Evolutionary conservation across 2,888 invertebrate species (phyloP).

Genomic region (Acanthoscelides obtectus): DNA sequence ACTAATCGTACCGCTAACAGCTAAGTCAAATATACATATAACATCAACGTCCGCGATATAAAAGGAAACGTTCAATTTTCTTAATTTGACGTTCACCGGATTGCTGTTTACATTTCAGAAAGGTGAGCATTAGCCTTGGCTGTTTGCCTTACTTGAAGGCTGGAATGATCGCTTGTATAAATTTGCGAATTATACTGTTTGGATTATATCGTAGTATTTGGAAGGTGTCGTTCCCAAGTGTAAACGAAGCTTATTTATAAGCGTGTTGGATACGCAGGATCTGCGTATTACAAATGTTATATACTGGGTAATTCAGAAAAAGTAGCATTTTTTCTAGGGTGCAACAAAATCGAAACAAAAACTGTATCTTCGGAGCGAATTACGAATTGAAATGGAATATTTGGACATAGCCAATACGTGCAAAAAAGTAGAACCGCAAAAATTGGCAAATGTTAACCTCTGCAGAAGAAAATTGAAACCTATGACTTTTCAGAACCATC

Average conservation of each 20-base stretch:
- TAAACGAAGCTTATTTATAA: not conserved
- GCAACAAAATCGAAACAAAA: no score
- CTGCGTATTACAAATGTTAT: no score
- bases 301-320: no score
- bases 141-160: not conserved
- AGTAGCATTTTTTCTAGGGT: no score
- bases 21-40: not conserved
- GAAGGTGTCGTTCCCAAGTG: not conserved
- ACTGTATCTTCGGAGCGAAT: no score
- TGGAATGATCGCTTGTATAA: not conserved
- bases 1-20: not conserved
- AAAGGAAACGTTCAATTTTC: not conserved
- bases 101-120: not conserved
- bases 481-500: no score
- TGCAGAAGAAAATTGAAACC: no score
- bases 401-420: no score
- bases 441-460: no score
- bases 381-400: no score
- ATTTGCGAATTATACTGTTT: not conserved
- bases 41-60: not conserved
- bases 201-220: not conserved
- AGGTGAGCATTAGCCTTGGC: not conserved
- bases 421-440: no score
- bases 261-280: not conserved
- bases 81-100: not conserved